Evolutionary conservation across 2,797 vertebrate genomes (phyloP).

Genomic region (Toxotes lorentzi): DNA sequence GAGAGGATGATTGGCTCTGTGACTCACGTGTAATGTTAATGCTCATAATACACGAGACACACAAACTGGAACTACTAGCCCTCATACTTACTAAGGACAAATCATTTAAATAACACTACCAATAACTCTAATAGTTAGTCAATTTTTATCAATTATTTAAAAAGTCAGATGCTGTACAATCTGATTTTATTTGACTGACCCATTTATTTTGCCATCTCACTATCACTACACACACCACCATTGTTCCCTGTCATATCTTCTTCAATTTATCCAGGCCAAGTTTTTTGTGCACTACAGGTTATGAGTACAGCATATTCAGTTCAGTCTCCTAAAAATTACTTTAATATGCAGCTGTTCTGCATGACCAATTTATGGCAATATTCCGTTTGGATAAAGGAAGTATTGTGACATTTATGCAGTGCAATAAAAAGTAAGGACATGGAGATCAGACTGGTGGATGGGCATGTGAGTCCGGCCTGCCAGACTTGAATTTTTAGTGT

Average conservation of each 20-base stretch:
- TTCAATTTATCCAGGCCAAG: neutral
- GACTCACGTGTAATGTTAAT: neutral
- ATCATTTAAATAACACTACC: neutral
- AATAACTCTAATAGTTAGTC: neutral
- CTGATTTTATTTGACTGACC: neutral
- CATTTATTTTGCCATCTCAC: neutral
- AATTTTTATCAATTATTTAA: neutral
- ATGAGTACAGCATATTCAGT: neutral
- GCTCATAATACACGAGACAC: neutral
- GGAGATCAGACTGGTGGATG: neutral
- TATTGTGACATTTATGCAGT: neutral
- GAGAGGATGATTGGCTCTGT: neutral
- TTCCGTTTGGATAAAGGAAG: neutral
- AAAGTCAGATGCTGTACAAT: neutral
- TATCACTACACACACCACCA: neutral
- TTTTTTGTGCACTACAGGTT: neutral
- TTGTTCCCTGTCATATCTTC: neutral
- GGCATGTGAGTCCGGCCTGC: no score
- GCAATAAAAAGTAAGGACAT: neutral
- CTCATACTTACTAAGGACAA: neutral
- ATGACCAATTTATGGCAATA: neutral
- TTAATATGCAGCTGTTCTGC: neutral
- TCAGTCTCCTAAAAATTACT: neutral
- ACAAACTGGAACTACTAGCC: neutral
- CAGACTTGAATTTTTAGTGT: no score